Base-by-base conservation (phyloP, 2,888 invertebrate species). In the Agonopterix subpropinquella region DNA sequence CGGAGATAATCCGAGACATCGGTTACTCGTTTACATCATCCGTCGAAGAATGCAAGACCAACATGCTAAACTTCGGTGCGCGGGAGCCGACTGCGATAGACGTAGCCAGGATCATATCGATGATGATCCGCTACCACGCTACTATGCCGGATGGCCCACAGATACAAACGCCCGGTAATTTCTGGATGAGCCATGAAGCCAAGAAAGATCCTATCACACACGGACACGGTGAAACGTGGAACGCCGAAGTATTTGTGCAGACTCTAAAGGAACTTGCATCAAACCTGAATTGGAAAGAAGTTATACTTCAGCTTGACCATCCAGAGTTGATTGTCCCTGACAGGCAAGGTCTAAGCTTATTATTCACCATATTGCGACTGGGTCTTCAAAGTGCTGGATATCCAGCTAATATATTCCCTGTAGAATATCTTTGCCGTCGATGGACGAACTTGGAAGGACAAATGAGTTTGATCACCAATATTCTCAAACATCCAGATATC, bases 381-480 rank as follows among this genome's bases (percentile, higher is more conserved):
- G 97, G 97, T 7, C 90, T 96, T 13, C 95, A 95, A 72, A 91
- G 92, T 55, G 92, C 93, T 55, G 93, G 92, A 53, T 93, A 92
- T 65, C 92, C 92, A 0, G 89, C 92, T 37, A 92, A 92, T 46
- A 86, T 91, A 61, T 96, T 96, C 66, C 98, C 98, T 0, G 93
- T 98, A 15, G 97, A 98, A 72, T 92, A 94, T 60, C 90, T 98
- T 56, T 98, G 97, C 79, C 92, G 96, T 43, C 92, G 94, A 55
- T 99, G 99, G 99, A 94, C 94, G 52, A 96, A 98, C 80, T 90
- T 95, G 15, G 98, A 98, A 73, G 96, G 97, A 43, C 98, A 96
- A 87, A 92, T 98, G 75, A 97, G 96, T 54, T 90, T 98, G 58
- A 91, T 98, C 41, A 92, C 94, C 54, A 93, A 94, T 60, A 94